phyloP scores from a whole-genome alignment of 1,140 invertebrate species.

The Drosophila azteca region DNA sequence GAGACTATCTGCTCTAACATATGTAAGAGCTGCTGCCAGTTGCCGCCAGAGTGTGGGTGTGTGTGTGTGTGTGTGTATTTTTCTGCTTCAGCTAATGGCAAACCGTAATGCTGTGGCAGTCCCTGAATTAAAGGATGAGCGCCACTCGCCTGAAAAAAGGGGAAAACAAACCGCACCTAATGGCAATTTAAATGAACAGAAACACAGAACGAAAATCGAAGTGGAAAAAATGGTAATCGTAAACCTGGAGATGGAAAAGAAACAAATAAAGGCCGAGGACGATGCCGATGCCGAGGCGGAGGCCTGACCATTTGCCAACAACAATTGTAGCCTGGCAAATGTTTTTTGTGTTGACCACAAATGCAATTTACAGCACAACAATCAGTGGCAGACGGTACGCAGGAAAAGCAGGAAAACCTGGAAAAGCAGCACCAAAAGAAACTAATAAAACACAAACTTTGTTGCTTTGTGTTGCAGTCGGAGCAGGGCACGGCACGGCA shows the following conservation, averaged over 20 bases:
- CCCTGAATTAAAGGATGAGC: slow-evolving; percentile 43
- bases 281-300: too few species aligned
- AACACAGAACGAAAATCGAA: slow-evolving; percentile 29
- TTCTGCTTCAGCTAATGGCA: slow-evolving; percentile 37
- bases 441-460: slow-evolving; percentile 63
- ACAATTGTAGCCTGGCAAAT: slow-evolving; percentile 13
- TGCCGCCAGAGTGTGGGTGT: not conserved
- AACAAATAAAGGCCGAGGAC: slow-evolving; percentile 36
- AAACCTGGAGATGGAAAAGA: not conserved
- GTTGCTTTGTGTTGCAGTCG: slow-evolving; percentile 2
- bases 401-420: slow-evolving; percentile 40
- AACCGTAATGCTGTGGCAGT: slow-evolving; percentile 66
- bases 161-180: slow-evolving; percentile 59
- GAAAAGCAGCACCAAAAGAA: slow-evolving; percentile 29
- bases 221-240: slow-evolving; percentile 14
- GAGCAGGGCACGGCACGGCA: slow-evolving; percentile 20
- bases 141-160: not conserved
- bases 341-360: slow-evolving; percentile 66
- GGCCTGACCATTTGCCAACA: not conserved
- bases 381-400: slow-evolving; percentile 55
- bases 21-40: slow-evolving; percentile 19
- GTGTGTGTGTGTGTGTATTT: slow-evolving; percentile 3
- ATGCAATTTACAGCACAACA: slow-evolving; percentile 76
- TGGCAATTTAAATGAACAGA: slow-evolving; percentile 73
- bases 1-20: slow-evolving; percentile 35